A percentile compares a stretch with the other conserved stretches of the same genome.
Conservation (phyloP, 2,113 vertebrate genomes). For the Passerina amoena region DNA sequence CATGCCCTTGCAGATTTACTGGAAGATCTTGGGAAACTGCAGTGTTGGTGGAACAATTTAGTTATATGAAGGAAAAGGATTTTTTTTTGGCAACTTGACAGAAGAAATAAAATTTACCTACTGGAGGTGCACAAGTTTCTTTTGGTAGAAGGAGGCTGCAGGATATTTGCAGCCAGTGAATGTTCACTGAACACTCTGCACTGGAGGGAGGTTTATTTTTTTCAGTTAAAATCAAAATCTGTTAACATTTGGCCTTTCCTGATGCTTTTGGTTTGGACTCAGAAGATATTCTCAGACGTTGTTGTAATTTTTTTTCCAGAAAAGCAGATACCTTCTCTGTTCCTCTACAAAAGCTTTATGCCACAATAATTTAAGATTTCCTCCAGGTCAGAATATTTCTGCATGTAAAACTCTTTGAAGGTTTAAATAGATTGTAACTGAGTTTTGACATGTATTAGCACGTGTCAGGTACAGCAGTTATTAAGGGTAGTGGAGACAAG, state of each 20-base stretch:
- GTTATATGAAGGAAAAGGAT: slow-evolving; percentile 31
- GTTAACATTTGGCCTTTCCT: background rate
- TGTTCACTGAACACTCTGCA: background rate
- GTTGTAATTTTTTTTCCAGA: background rate
- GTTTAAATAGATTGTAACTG: slow-evolving; percentile 31
- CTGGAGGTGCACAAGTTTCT: background rate
- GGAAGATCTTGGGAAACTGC: slow-evolving; percentile 23
- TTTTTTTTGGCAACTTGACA: background rate
- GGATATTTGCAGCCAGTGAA: background rate
- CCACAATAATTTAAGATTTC: slow-evolving; percentile 61
- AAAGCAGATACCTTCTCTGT: background rate
- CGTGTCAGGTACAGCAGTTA: background rate
- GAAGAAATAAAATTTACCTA: background rate
- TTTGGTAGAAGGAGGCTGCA: background rate
- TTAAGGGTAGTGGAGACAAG: slow-evolving; percentile 25
- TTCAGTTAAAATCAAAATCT: background rate
- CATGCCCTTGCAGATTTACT: slow-evolving; percentile 10
- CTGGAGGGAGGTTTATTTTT: background rate
- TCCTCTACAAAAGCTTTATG: slow-evolving; percentile 24
- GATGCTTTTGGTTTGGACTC: background rate
- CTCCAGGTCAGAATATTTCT: slow-evolving; percentile 62
- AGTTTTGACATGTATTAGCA: slow-evolving; percentile 63
- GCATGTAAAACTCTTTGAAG: slow-evolving; percentile 54
- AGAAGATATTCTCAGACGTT: background rate
- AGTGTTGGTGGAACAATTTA: slow-evolving; percentile 13